Evolutionary conservation across 2,888 invertebrate genomes (phyloP).

Genomic region (Sinohyriopsis cumingii): DNA sequence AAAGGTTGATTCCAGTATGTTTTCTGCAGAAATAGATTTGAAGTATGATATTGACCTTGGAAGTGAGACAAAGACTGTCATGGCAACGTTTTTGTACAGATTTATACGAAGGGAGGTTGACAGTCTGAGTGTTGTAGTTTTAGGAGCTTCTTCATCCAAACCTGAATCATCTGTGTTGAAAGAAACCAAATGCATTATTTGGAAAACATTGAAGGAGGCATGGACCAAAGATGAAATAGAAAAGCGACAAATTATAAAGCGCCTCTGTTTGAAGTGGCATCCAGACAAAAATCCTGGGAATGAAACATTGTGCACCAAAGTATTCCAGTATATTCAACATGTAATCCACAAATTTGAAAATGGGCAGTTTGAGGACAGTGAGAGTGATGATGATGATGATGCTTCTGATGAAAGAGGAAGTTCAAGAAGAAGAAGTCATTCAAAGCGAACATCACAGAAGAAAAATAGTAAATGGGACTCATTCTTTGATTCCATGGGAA

Average conservation of each 20-base stretch:
- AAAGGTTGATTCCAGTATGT: too few relatives aligned
- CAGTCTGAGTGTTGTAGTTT: background rate
- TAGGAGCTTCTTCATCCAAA: background rate
- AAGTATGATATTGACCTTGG: too few relatives aligned
- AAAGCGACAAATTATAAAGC: conserved; percentile 30
- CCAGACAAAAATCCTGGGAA: too few relatives aligned
- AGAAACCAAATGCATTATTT: conserved; percentile 27
- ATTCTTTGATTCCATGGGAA: too few relatives aligned
- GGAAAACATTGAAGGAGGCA: conserved; percentile 27
- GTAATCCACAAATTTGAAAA: too few relatives aligned
- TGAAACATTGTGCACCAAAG: too few relatives aligned
- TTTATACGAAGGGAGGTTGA: conserved; percentile 2
- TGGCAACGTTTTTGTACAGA: conserved; percentile 6
- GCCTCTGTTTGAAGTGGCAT: too few relatives aligned
- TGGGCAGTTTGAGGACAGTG: conserved; percentile 17
- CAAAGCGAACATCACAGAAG: background rate
- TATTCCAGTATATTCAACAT: too few relatives aligned
- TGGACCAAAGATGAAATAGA: conserved; percentile 22
- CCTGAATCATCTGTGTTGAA: conserved; percentile 2
- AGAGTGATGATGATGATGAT: conserved; percentile 11
- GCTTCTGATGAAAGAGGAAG: too few relatives aligned
- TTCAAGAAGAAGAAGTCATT: too few relatives aligned
- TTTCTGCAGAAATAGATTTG: too few relatives aligned
- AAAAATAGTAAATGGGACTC: too few relatives aligned
- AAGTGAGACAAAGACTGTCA: conserved; percentile 1